A percentile compares a stretch with the other conserved stretches of the same genome.
These are phyloP conservation scores for Australoheros facetus DNA, from an alignment of 2,797 vertebrate species.

Conservation along the genomic window DNA sequence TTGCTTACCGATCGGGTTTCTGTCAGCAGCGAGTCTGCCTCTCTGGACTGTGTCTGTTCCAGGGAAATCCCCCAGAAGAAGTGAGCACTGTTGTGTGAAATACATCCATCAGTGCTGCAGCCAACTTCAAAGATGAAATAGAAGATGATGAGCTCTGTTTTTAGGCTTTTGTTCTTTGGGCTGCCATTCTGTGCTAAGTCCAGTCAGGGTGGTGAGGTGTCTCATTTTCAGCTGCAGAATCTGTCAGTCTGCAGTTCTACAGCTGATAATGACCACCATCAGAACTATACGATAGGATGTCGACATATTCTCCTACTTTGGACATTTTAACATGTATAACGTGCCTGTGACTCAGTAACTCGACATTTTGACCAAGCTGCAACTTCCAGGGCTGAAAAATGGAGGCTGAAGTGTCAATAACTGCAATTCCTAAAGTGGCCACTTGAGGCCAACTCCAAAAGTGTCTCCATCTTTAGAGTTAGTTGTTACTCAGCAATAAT, in stretches of 20 bases:
- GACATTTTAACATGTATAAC: neutral
- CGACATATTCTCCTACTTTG: neutral
- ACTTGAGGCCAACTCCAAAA: neutral
- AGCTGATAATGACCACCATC: neutral
- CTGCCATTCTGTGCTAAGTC: neutral
- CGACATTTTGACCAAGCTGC: neutral
- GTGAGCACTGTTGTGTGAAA: neutral
- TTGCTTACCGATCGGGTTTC: neutral
- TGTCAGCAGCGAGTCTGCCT: neutral
- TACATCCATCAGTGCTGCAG: neutral
- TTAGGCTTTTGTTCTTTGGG: neutral
- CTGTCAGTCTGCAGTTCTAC: neutral
- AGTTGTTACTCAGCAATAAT: neutral
- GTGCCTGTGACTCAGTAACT: neutral
- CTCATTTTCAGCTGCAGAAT: neutral
- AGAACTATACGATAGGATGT: neutral
- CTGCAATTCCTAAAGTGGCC: neutral
- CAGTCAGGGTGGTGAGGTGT: neutral
- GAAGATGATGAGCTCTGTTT: neutral
- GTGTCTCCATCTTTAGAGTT: neutral
- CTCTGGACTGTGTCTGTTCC: neutral
- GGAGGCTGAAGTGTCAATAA: neutral
- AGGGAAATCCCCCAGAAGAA: conserved; percentile 1
- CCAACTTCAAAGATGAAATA: neutral
- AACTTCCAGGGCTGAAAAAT: no score